Evolutionary conservation across 2,888 invertebrate genomes (phyloP), one percentile per base, ranked within the genome.

Genomic region (Apodemia zela): DNA sequence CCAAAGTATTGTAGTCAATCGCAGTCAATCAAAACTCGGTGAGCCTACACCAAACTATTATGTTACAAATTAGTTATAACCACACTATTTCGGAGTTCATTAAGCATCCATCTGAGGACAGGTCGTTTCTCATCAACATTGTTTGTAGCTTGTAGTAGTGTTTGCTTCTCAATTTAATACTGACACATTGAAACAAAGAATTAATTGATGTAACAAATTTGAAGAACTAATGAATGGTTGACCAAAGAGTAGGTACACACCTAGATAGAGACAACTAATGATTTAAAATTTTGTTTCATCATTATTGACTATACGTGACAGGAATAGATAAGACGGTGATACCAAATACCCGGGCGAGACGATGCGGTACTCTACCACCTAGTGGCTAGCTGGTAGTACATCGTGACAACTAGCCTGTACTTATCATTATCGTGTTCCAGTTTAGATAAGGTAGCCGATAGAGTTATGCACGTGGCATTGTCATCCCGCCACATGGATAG

Each of bases 141-240:
- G 86, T 89, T 84, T 82, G 81, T 81, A 21, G 54, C 77, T 76
- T 79, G 73, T 74, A 74, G 74, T 81, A 80, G 87, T 90, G 88
- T 90, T 90, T 90, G 89, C 86, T 89, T 87, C 90, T 89, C 88
- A 89, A 90, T 90, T 89, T 86, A 78, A 75, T 73, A 78, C 86
- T 88, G 90, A 89, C 90, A 85, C 82, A 78, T 82, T 80, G 84
- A 82, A 87, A 90, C 90, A 89, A 89, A 89, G 88, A 88, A 89
- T 88, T 89, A 89, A 90, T 89, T 85, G 89, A 89, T 85, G 86
- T 87, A 79, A 79, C 81, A 84, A 89, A 88, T 87, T 87, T 84
- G 80, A 79, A 78, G 77, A 78, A 81, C 79, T 85, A 85, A 89
- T 87, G 85, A 87, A 85, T 84, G 80, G 63, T 57, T 49, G 29